Evolutionary conservation across 2,888 invertebrate species (phyloP), one percentile per base, ranked within the genome.

Genomic region (Corythucha ciliata): DNA sequence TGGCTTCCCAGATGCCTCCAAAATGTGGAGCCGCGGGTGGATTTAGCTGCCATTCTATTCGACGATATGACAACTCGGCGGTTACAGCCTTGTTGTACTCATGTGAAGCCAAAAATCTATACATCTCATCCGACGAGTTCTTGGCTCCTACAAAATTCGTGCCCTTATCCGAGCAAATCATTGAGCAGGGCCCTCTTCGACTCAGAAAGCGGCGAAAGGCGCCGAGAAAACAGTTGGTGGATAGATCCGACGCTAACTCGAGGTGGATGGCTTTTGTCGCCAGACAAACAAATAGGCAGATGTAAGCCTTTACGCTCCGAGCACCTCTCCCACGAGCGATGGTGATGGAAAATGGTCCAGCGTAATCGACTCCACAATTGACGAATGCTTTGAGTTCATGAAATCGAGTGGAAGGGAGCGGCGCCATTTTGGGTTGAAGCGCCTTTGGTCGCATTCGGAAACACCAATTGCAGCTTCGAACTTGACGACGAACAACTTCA

Each of bases 61-160:
- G 14, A 3, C 33, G 6, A 16, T 33, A 14, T n/a, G 46, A n/a
- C 20, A 10, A 42, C 14, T 24, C 12, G 7, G 32, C 22, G 4
- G 12, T 7, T 10, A 41, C 3, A 22, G 41, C 22, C 10, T 16
- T 10, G 3, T 10, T 22, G 22, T 22, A 41, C 16, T 41, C 22
- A 10, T 22, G 18, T 12, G 21, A 16, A 7, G 24, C 10, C 3
- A 32, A 2, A 26, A 45, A 39, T 10, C 25, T 27, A 12, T 27
- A 45, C 2, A 54, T 8, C 10, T 55, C 51, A 14, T 48, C 22
- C 1, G 55, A 26, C 2, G 21, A 24, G 14, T 48, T 14, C 7
- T 39, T 48, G 0, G 64, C 64, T 2, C 65, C 65, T 1, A 61
- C 52, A 34, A 65, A 64, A 32, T 62, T 65, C 0, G 63, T 64